Conservation (phyloP, 2,797 vertebrate genomes). For the Nyctalus aviator region DNA sequence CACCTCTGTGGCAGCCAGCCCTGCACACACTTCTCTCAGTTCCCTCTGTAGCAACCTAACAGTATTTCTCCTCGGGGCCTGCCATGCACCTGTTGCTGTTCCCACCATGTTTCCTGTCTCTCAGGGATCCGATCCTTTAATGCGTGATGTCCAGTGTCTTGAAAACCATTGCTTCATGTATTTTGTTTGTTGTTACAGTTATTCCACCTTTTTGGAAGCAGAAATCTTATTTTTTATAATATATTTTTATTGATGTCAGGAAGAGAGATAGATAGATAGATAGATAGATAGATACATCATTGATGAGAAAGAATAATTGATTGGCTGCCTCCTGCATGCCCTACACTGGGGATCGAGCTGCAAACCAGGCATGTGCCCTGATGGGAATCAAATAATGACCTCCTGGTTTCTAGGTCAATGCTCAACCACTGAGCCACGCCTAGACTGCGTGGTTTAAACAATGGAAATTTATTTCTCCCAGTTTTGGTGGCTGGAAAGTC, state of each 20-base stretch:
- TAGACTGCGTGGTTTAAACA: not conserved
- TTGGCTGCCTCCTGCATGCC: too few relatives aligned
- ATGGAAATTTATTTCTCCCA: not conserved
- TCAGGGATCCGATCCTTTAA: not conserved
- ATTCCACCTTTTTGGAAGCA: not conserved
- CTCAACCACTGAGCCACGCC: too few relatives aligned
- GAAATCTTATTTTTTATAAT: not conserved
- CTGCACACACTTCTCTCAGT: not conserved
- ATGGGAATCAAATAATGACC: too few relatives aligned
- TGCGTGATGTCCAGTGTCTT: not conserved
- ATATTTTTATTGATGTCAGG: too few relatives aligned
- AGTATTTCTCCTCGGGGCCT: not conserved
- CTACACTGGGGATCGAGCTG: too few relatives aligned
- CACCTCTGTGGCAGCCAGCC: not conserved
- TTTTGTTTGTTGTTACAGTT: not conserved
- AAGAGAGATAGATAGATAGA: too few relatives aligned
- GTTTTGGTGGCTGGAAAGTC: not conserved
- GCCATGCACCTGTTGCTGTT: not conserved
- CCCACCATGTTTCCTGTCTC: not conserved
- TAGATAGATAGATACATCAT: too few relatives aligned
- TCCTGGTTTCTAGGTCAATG: too few relatives aligned
- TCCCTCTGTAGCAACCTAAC: not conserved
- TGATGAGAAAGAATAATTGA: too few relatives aligned
- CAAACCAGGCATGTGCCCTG: too few relatives aligned
- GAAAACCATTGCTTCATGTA: not conserved